Evolutionary conservation across 2,797 vertebrate species (phyloP).

Genomic region (Pogoniulus pusillus): DNA sequence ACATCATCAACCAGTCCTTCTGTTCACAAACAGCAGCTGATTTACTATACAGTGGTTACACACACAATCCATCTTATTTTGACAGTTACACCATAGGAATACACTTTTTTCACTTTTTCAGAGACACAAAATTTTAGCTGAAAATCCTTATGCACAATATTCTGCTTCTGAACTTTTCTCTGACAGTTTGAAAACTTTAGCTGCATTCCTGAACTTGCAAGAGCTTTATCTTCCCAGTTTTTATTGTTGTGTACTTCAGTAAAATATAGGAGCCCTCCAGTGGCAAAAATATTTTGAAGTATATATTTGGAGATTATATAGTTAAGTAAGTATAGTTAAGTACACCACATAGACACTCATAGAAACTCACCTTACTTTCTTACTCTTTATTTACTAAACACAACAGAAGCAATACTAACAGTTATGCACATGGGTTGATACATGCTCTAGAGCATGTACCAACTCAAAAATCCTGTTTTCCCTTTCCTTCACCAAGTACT

Average conservation of each 20-base stretch:
- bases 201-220: not conserved
- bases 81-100: not conserved
- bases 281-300: not conserved
- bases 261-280: conserved; percentile 28
- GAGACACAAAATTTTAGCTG: not conserved
- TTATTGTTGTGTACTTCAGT: not conserved
- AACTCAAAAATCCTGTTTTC: not conserved
- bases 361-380: not conserved
- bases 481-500: not conserved
- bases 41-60: not conserved
- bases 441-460: not conserved
- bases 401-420: not conserved
- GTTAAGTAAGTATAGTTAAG: not conserved
- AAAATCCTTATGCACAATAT: not conserved
- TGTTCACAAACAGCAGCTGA: not conserved
- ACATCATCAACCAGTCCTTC: too few relatives aligned
- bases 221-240: not conserved
- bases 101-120: not conserved
- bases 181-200: not conserved
- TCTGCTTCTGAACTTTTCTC: not conserved
- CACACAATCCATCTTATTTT: not conserved
- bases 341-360: not conserved
- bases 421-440: not conserved
- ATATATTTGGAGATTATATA: not conserved
- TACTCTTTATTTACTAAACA: not conserved